These are phyloP conservation scores for Panorpa germanica DNA, from an alignment of 2,888 invertebrate species.

Conservation along the genomic window DNA sequence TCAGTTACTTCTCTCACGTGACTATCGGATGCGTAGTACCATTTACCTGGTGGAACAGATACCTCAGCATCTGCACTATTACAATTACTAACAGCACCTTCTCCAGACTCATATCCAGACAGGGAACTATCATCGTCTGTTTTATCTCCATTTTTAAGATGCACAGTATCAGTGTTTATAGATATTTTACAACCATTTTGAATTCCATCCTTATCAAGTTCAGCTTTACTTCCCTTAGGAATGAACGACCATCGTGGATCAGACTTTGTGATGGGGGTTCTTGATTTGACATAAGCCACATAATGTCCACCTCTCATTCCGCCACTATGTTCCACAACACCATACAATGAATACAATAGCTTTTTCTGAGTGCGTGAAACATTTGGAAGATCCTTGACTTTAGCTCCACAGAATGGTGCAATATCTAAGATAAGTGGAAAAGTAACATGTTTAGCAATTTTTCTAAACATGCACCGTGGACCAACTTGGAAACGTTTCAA, in stretches of 20 bases:
- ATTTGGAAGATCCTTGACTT: slow-evolving; percentile 38
- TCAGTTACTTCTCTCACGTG: slow-evolving; percentile 66
- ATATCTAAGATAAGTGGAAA: slow-evolving; percentile 76
- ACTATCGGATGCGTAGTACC: slow-evolving; percentile 91
- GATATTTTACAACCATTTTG: slow-evolving; percentile 13
- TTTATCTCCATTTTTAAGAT: slow-evolving; percentile 23
- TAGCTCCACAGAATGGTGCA: slow-evolving; percentile 73
- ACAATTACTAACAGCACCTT: slow-evolving; percentile 22
- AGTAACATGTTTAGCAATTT: slow-evolving; percentile 69
- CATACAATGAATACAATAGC: slow-evolving; percentile 78
- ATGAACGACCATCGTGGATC: slow-evolving; percentile 57
- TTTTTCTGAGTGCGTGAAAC: slow-evolving; percentile 40
- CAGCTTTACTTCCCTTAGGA: slow-evolving; percentile 35
- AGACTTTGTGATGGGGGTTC: slow-evolving; percentile 36
- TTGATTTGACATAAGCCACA: slow-evolving; percentile 84
- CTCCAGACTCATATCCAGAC: slow-evolving; percentile 33
- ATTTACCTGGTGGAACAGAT: slow-evolving; percentile 47
- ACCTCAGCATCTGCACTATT: slow-evolving; percentile 21
- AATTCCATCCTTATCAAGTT: slow-evolving; percentile 26
- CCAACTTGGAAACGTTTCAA: slow-evolving; percentile 87
- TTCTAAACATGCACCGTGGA: slow-evolving; percentile 51
- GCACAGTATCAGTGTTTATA: slow-evolving; percentile 23
- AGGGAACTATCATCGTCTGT: slow-evolving; percentile 34
- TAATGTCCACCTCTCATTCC: slow-evolving; percentile 72
- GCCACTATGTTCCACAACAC: slow-evolving; percentile 89